Percentiles rank a stretch among this genome's conserved stretches.
phyloP scores from a whole-genome alignment of 2,113 vertebrate species.

The Percina caprodes region DNA sequence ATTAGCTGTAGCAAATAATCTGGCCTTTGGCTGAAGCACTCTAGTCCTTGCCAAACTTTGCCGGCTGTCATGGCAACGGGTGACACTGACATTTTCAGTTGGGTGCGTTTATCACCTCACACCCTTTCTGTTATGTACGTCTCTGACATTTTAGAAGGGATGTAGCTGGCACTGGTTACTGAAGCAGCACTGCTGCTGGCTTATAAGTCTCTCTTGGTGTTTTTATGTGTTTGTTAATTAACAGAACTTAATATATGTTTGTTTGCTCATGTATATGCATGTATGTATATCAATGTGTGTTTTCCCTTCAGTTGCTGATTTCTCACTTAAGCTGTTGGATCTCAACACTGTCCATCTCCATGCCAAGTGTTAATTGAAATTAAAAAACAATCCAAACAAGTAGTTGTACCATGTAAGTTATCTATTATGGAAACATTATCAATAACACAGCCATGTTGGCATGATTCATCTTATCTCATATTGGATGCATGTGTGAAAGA shows the following conservation, averaged over 20 bases:
- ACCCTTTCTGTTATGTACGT: constrained; percentile 53
- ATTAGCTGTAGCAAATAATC: constrained; percentile 67
- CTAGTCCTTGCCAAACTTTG: constrained; percentile 75
- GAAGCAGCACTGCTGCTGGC: constrained; percentile 31
- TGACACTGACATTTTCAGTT: constrained; percentile 81
- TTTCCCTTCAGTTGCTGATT: constrained; percentile 10
- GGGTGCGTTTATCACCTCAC: constrained; percentile 72
- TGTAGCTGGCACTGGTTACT: constrained; percentile 41
- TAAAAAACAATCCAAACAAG: constrained; percentile 3
- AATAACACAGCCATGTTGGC: constrained; percentile 42
- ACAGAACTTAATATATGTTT: constrained; percentile 12
- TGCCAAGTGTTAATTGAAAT: constrained; percentile 25
- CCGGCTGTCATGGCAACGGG: constrained; percentile 80
- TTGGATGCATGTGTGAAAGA: constrained; percentile 34
- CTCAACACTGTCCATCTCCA: constrained; percentile 9
- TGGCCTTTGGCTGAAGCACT: constrained; percentile 78
- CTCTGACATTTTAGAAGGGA: constrained; percentile 75
- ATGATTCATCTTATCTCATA: constrained; percentile 57
- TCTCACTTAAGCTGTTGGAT: constrained; percentile 45
- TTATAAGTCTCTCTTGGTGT: constrained; percentile 21
- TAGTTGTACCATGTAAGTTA: constrained; percentile 30
- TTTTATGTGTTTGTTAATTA: constrained; percentile 25
- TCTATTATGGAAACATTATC: constrained; percentile 56
- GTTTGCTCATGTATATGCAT: constrained; percentile 16
- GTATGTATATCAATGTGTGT: constrained; percentile 35